A percentile compares a stretch with the other conserved stretches of the same genome.
phyloP scores from a whole-genome alignment of 1,140 invertebrate species.

The Zaprionus capensis region DNA sequence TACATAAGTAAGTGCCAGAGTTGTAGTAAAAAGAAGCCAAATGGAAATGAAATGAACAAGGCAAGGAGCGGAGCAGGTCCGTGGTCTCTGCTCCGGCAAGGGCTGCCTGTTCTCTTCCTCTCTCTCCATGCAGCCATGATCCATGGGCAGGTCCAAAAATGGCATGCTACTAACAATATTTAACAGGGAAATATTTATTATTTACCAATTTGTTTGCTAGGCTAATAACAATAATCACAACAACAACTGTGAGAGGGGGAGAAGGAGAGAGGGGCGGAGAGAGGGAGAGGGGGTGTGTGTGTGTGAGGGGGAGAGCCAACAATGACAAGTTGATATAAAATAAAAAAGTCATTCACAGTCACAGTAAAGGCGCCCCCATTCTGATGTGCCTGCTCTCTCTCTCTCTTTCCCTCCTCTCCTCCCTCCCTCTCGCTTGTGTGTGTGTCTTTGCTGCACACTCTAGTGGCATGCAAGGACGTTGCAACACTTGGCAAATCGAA shows the following conservation, averaged over 20 bases:
- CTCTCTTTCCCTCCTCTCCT: neutral
- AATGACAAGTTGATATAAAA: conserved; percentile 54
- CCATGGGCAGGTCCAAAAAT: conserved; percentile 64
- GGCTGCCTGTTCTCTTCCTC: neutral
- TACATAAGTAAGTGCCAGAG: conserved; percentile 56
- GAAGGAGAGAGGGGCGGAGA: conserved; percentile 19
- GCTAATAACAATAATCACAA: conserved; percentile 84
- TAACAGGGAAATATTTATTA: conserved; percentile 84
- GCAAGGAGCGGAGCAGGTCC: conserved; percentile 14
- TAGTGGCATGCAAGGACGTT: conserved; percentile 67
- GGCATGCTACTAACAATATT: conserved; percentile 83
- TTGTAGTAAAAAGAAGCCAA: conserved; percentile 34
- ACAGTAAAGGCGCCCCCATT: conserved; percentile 30
- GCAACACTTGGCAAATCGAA: conserved; percentile 77
- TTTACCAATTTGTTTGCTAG: conserved; percentile 84
- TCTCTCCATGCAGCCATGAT: conserved; percentile 9
- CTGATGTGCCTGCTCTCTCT: neutral
- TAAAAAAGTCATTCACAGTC: conserved; percentile 69
- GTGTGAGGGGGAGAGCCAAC: conserved; percentile 32
- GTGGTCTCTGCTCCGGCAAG: neutral
- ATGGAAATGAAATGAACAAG: conserved; percentile 8
- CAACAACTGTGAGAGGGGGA: conserved; percentile 40
- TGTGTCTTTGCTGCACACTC: neutral
- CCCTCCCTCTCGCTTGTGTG: neutral
- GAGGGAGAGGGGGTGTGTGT: neutral